A percentile compares a stretch with the other conserved stretches of the same genome.
phyloP scores from a whole-genome alignment of 2,113 vertebrate species.

The Nesoenas mayeri region DNA sequence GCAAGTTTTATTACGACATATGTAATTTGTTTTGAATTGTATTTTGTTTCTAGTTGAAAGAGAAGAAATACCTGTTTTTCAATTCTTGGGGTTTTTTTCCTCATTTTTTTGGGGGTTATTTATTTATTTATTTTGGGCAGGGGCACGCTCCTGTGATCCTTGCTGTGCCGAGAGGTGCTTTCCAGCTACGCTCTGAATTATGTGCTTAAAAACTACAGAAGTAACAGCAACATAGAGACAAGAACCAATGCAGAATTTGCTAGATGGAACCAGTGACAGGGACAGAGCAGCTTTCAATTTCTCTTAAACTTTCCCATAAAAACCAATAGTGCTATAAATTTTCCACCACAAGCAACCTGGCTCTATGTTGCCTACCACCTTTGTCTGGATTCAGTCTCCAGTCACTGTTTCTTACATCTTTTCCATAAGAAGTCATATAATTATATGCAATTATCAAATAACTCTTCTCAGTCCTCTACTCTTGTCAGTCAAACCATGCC shows the following conservation, averaged over 20 bases:
- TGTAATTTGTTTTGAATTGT: rapidly evolving
- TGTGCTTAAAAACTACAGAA: background rate
- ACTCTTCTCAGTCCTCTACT: background rate
- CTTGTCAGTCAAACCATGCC: background rate
- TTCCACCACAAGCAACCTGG: background rate
- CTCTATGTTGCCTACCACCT: background rate
- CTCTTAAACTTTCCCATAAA: background rate
- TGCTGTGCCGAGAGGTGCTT: background rate
- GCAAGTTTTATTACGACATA: background rate
- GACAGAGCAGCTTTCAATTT: background rate
- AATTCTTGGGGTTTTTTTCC: background rate
- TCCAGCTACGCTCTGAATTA: background rate
- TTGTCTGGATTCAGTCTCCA: background rate
- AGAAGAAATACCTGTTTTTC: background rate
- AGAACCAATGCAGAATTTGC: background rate
- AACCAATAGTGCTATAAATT: background rate
- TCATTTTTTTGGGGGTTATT: too few relatives aligned
- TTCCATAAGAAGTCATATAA: background rate
- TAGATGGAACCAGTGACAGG: background rate
- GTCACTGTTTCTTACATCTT: background rate
- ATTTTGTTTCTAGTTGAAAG: background rate
- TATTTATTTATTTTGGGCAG: background rate
- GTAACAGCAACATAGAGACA: background rate
- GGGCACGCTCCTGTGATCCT: background rate
- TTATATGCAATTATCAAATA: background rate